These are phyloP conservation scores for Pterophyllum scalare DNA, from an alignment of 2,113 vertebrate genomes.

Conservation along the genomic window DNA sequence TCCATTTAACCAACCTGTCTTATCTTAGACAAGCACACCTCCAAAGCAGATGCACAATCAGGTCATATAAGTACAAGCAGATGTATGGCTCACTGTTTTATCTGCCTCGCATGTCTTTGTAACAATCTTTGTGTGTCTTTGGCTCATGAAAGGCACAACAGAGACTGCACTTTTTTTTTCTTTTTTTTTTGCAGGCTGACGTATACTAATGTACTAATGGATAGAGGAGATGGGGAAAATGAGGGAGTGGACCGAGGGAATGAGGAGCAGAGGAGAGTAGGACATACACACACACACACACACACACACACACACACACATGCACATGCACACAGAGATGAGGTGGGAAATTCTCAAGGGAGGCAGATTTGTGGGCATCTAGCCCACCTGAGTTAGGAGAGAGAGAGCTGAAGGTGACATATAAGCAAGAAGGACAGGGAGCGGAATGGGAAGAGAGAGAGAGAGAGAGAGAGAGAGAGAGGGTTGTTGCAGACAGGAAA, in stretches of 20 bases:
- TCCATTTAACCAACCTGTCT: neutral
- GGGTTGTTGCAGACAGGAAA: neutral
- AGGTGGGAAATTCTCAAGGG: slow-evolving; percentile 42
- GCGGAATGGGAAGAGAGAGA: neutral
- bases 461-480: too few species aligned
- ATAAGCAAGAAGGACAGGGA: slow-evolving; percentile 30
- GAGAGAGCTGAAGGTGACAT: slow-evolving; percentile 69
- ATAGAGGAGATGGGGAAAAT: slow-evolving; percentile 38
- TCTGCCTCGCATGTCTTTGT: neutral
- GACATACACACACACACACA: neutral
- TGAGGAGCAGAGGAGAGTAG: slow-evolving; percentile 13
- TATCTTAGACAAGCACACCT: neutral
- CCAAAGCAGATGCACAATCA: neutral
- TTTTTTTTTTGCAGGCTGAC: slow-evolving; percentile 39
- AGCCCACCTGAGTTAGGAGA: slow-evolving; percentile 46
- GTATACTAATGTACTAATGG: slow-evolving; percentile 65
- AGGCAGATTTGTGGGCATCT: slow-evolving; percentile 54
- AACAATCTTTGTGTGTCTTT: neutral
- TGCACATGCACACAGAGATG: slow-evolving; percentile 20
- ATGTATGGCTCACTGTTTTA: neutral
- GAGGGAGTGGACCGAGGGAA: slow-evolving; percentile 32
- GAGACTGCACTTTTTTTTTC: slow-evolving; percentile 17
- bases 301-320: slow-evolving; percentile 17
- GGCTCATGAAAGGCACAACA: slow-evolving; percentile 26
- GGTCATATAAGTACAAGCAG: neutral